Evolutionary conservation across 2,888 invertebrate genomes (phyloP).

Genomic region (Tetranychus truncatus): DNA sequence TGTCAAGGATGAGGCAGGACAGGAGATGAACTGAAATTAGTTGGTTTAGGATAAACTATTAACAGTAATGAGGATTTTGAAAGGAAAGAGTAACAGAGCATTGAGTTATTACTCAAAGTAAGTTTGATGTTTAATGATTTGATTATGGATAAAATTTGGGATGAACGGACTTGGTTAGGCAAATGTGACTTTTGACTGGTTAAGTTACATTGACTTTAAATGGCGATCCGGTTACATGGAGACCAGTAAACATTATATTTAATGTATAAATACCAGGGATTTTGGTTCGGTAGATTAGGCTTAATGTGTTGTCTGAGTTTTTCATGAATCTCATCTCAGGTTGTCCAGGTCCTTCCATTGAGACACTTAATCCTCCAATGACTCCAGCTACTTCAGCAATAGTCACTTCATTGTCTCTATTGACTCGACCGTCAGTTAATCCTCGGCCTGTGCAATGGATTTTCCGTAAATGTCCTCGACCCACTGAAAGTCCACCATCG

Average conservation of each 20-base stretch:
- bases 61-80: too few relatives aligned
- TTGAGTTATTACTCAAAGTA: not conserved
- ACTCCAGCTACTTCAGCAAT: slow-evolving; percentile 17
- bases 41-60: too few relatives aligned
- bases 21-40: too few relatives aligned
- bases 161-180: not conserved
- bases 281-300: not conserved
- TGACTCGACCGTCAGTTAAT: slow-evolving; percentile 12
- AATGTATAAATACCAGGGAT: slow-evolving; percentile 7
- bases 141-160: not conserved
- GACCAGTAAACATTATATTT: slow-evolving; percentile 7
- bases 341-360: slow-evolving; percentile 23
- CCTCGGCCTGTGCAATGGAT: slow-evolving; percentile 16
- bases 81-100: not conserved
- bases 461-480: slow-evolving; percentile 1
- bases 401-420: slow-evolving; percentile 15
- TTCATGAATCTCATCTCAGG: slow-evolving; percentile 20
- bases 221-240: slow-evolving; percentile 20
- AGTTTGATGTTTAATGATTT: not conserved
- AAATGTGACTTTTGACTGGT: not conserved
- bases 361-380: slow-evolving; percentile 21
- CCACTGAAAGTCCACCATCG: slow-evolving; percentile 7
- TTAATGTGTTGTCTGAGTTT: slow-evolving; percentile 12
- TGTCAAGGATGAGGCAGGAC: too few relatives aligned
- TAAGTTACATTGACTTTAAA: slow-evolving; percentile 16